Conservation (phyloP, 92 coral and sea anemone species). For the Meandrina meandrites region DNA sequence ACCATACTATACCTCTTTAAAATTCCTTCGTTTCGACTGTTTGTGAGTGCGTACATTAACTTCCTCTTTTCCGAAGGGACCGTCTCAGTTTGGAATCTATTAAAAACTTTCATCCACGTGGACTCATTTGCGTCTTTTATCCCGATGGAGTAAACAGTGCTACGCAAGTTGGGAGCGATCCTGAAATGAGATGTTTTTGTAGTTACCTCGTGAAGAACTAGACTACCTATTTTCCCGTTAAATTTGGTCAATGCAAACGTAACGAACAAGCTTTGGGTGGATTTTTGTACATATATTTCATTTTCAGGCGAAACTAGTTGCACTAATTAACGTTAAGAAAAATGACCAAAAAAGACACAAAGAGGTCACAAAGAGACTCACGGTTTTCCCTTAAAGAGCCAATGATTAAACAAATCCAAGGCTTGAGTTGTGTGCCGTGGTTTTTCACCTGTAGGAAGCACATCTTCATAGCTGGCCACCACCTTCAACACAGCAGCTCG, state of each 20-base stretch:
- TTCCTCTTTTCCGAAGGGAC: constrained; percentile 86
- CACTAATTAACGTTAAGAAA: no score
- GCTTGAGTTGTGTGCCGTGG: neutral
- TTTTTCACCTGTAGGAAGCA: neutral
- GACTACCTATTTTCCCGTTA: no score
- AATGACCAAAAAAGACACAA: no score
- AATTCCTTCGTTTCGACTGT: constrained; percentile 33
- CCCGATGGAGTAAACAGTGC: constrained; percentile 71
- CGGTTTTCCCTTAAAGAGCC: constrained; percentile 36
- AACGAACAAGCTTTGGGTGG: neutral
- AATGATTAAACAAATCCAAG: constrained; percentile 34
- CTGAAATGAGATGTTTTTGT: constrained; percentile 26
- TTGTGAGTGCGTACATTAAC: constrained; percentile 73
- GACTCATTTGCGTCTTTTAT: constrained; percentile 58
- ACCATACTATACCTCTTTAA: constrained; percentile 57
- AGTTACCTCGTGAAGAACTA: neutral
- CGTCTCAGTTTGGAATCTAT: constrained; percentile 52
- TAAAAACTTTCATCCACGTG: constrained; percentile 63
- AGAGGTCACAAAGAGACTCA: constrained; percentile 4
- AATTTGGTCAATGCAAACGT: no score
- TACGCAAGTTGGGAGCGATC: constrained; percentile 82
- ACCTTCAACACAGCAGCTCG: constrained; percentile 39
- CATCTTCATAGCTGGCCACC: constrained; percentile 51
- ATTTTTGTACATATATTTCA: neutral
- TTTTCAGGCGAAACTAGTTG: no score